Evolutionary conservation across 2,113 vertebrate genomes (phyloP).

Genomic region (Mus pahari): DNA sequence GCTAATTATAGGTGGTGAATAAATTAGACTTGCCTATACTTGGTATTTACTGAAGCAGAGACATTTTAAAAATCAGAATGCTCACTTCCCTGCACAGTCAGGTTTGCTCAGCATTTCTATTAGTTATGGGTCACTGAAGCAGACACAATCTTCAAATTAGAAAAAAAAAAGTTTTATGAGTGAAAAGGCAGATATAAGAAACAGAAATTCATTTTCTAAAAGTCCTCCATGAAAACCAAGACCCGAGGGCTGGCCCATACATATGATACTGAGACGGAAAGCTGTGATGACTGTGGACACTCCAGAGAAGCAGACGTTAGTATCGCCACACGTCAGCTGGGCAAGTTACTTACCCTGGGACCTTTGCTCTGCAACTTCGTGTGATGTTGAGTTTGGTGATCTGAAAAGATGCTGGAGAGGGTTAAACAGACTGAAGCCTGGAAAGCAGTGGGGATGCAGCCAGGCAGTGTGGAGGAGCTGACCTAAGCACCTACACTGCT

Average conservation of each 20-base stretch:
- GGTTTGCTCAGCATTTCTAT: slow-evolving; percentile 35
- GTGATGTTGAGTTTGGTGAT: not conserved
- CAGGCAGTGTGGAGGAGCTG: not conserved
- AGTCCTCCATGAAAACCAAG: not conserved
- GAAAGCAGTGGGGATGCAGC: not conserved
- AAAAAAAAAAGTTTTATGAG: not conserved
- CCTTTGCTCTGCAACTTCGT: not conserved
- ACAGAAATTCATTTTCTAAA: not conserved
- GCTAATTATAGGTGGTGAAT: slow-evolving; percentile 46
- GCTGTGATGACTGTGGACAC: accelerated
- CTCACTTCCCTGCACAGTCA: not conserved
- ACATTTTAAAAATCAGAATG: slow-evolving; percentile 32
- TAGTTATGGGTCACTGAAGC: not conserved
- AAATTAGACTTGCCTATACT: slow-evolving; percentile 32
- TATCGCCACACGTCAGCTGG: not conserved
- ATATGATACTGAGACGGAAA: not conserved
- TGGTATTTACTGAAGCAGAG: slow-evolving; percentile 29
- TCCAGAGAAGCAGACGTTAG: not conserved
- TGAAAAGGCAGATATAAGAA: not conserved
- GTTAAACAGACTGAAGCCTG: not conserved
- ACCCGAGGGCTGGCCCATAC: not conserved
- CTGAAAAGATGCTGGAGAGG: not conserved
- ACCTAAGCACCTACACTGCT: not conserved
- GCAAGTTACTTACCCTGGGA: not conserved
- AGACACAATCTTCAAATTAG: slow-evolving; percentile 42